Conservation (phyloP, 2,113 vertebrate species). For the Peromyscus leucopus region DNA sequence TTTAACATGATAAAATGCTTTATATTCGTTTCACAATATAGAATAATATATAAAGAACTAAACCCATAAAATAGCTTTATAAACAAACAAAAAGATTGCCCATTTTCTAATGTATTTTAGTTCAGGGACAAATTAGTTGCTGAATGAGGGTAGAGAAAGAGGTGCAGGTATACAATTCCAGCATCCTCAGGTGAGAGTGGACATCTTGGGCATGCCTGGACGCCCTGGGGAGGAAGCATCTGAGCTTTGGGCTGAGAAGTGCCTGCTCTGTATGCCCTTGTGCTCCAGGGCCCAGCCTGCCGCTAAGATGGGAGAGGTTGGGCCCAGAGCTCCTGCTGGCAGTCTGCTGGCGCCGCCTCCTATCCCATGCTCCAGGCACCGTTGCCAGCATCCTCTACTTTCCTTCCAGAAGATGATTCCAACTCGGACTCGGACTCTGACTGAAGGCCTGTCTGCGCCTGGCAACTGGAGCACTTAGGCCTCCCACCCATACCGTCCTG, state of each 20-base stretch:
- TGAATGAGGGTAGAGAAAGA: not conserved
- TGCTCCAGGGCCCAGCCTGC: not conserved
- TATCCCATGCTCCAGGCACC: not conserved
- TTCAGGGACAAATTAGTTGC: not conserved
- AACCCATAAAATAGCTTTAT: not conserved
- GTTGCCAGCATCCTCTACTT: conserved; percentile 52
- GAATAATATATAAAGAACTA: not conserved
- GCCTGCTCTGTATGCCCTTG: not conserved
- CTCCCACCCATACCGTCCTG: not conserved
- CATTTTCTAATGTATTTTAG: conserved; percentile 9
- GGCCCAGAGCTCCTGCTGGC: not conserved
- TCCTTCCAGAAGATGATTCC: conserved; percentile 90
- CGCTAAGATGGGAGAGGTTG: not conserved
- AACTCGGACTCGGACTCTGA: conserved; percentile 92
- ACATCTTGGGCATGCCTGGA: not conserved
- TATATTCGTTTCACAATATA: not conserved
- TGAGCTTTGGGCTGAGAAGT: not conserved
- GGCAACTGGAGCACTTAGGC: not conserved
- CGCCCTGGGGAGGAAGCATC: not conserved
- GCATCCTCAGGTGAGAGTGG: too few relatives aligned
- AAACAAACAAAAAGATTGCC: not conserved
- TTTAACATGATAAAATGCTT: not conserved
- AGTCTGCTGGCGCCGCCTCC: not conserved
- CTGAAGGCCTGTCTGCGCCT: conserved; percentile 82
- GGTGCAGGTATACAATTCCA: not conserved